These are phyloP conservation scores for Pycnomerus fuliginosus DNA, from an alignment of 2,888 invertebrate genomes.

Conservation along the genomic window DNA sequence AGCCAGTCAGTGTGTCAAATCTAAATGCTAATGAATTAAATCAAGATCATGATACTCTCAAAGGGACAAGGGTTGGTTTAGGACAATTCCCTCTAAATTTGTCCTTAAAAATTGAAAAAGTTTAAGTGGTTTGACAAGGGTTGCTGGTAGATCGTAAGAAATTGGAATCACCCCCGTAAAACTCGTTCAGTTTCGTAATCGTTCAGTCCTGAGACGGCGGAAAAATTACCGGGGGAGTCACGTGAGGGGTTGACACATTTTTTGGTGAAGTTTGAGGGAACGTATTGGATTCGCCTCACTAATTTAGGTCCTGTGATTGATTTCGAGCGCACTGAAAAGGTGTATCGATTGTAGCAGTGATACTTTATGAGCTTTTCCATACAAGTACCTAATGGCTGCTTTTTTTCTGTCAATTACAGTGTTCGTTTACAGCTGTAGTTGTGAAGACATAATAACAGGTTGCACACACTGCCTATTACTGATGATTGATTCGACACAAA, in stretches of 20 bases:
- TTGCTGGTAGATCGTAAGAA: constrained; percentile 7
- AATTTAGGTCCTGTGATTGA: constrained; percentile 13
- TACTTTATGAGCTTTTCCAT: constrained; percentile 18
- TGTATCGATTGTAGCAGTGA: constrained; percentile 14
- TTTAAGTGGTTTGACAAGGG: constrained; percentile 15
- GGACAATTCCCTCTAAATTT: constrained; percentile 1
- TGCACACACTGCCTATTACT: constrained; percentile 22
- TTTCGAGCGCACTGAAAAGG: constrained; percentile 5
- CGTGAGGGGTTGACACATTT: neutral
- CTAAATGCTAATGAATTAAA: no score
- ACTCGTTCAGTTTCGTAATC: constrained; percentile 15
- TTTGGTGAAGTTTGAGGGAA: constrained; percentile 1
- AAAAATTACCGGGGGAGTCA: constrained; percentile 7
- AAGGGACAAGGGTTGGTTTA: constrained; percentile 2
- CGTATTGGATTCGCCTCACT: constrained; percentile 1
- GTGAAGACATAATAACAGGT: constrained; percentile 26
- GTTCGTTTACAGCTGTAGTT: constrained; percentile 22
- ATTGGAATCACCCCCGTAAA: constrained; percentile 12
- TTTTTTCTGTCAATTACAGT: constrained; percentile 24
- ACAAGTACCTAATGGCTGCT: constrained; percentile 21
- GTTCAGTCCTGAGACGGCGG: constrained; percentile 10
- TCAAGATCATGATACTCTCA: no score
- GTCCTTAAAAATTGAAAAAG: constrained; percentile 11
- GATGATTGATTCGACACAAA: constrained; percentile 26
- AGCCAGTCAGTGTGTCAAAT: no score